Conservation (phyloP, 2,113 vertebrate species). For the Crypturellus undulatus region DNA sequence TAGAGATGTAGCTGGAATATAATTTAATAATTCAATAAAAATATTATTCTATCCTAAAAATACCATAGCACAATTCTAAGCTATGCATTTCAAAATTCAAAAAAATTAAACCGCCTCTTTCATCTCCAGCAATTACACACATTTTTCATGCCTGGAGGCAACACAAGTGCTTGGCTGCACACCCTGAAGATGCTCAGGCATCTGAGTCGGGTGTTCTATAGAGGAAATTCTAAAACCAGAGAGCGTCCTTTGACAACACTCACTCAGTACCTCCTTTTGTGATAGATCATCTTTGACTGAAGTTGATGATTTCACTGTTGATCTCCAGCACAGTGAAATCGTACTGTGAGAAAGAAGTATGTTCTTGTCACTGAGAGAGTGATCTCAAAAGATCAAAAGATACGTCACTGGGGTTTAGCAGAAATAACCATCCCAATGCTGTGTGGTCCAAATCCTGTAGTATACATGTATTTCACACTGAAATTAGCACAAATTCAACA, state of each 20-base stretch:
- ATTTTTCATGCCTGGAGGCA: background rate
- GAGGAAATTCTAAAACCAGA: background rate
- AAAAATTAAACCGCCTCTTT: background rate
- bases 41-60: background rate
- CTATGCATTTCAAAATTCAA: background rate
- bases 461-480: background rate
- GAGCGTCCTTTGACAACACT: background rate
- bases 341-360: background rate
- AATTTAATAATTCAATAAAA: background rate
- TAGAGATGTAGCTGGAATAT: background rate
- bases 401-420: background rate
- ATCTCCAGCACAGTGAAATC: background rate
- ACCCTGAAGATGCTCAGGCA: background rate
- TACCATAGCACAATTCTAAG: background rate
- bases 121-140: background rate
- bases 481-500: background rate
- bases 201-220: background rate
- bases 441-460: background rate
- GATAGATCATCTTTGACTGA: rapidly evolving
- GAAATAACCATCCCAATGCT: background rate
- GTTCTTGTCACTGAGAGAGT: background rate
- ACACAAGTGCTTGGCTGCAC: background rate
- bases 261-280: background rate
- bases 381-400: background rate
- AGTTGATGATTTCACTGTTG: background rate